A percentile compares a stretch with the other conserved stretches of the same genome.
These are phyloP conservation scores for Lasioglossum figueresi DNA, from an alignment of 2,888 invertebrate species.

Conservation along the genomic window DNA sequence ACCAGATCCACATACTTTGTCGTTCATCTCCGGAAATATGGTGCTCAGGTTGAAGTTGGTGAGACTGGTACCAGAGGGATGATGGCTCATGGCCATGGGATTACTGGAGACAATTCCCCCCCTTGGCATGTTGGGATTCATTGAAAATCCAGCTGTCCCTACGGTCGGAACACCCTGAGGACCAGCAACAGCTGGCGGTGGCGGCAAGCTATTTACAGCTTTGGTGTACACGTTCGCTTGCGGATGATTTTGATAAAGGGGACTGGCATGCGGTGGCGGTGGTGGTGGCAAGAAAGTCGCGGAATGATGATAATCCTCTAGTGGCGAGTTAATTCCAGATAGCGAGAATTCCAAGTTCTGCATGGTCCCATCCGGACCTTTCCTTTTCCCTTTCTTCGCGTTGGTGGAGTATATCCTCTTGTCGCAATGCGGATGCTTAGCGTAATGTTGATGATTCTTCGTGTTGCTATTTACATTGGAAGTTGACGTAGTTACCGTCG, in stretches of 20 bases:
- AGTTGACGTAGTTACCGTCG: constrained; percentile 64
- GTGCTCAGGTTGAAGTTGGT: constrained; percentile 93
- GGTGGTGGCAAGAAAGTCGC: constrained; percentile 73
- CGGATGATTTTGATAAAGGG: constrained; percentile 81
- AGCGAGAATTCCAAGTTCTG: constrained; percentile 81
- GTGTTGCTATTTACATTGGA: constrained; percentile 63
- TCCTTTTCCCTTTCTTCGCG: constrained; percentile 80
- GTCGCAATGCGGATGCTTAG: constrained; percentile 81
- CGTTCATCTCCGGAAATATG: constrained; percentile 93
- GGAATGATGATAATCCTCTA: constrained; percentile 81
- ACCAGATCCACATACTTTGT: constrained; percentile 77
- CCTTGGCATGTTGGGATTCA: constrained; percentile 73
- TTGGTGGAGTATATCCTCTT: constrained; percentile 77
- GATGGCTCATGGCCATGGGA: constrained; percentile 79
- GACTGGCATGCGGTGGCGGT: constrained; percentile 73
- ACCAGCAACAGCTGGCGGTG: constrained; percentile 60
- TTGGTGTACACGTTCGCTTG: constrained; percentile 78
- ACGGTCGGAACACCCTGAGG: constrained; percentile 68
- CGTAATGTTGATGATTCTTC: constrained; percentile 75
- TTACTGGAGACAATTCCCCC: constrained; percentile 73
- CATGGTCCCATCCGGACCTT: constrained; percentile 72
- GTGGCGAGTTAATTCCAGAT: constrained; percentile 77
- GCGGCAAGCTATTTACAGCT: constrained; percentile 70
- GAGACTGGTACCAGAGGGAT: constrained; percentile 85
- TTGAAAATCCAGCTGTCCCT: constrained; percentile 66